Evolutionary conservation across 2,113 vertebrate species (phyloP).

Genomic region (Zosterops japonicus): DNA sequence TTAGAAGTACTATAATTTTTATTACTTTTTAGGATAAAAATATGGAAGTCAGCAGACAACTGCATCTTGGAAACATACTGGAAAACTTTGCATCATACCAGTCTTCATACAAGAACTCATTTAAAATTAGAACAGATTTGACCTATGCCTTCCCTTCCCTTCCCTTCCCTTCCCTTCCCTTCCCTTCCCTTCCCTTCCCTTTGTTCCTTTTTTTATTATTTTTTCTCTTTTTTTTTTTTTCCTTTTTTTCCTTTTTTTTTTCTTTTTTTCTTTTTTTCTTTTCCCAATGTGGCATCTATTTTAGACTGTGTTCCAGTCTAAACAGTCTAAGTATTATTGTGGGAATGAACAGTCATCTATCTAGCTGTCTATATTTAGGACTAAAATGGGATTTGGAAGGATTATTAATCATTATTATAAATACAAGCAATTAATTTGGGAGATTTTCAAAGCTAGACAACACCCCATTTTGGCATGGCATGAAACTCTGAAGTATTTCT

Average conservation of each 20-base stretch:
- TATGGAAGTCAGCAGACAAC: neutral
- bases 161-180: too few relatives aligned
- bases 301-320: neutral
- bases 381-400: neutral
- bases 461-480: neutral
- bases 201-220: too few relatives aligned
- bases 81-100: neutral
- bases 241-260: too few relatives aligned
- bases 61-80: neutral
- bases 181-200: neutral
- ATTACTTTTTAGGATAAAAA: neutral
- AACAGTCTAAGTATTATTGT: neutral
- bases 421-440: neutral
- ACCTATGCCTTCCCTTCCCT: neutral
- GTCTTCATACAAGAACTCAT: neutral
- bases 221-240: neutral
- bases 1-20: neutral
- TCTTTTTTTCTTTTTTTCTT: neutral
- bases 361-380: neutral
- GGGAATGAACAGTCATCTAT: neutral
- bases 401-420: neutral
- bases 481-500: neutral
- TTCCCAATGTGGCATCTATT: neutral
- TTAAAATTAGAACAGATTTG: neutral
- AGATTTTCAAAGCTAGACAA: neutral